Base-by-base conservation (phyloP, 2,113 vertebrate genomes). In the Heterocephalus glaber region DNA sequence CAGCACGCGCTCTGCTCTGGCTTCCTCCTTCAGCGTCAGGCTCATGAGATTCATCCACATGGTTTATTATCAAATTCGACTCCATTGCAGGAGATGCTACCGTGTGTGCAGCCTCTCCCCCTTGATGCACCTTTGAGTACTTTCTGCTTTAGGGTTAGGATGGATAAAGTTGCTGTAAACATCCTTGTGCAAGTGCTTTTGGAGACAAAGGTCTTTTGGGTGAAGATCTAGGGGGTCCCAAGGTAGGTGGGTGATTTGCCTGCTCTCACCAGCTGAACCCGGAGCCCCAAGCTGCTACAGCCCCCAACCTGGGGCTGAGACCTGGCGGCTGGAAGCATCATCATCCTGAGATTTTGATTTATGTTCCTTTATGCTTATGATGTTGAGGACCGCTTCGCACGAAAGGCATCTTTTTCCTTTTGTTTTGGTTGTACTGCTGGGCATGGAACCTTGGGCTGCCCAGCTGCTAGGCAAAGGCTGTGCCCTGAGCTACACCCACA, bases 71-170 rank as follows among this genome's bases (percentile, higher is more conserved):
- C 20, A 20, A 19, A 22, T 38, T 35, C 16, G 56, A 68, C 66
- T n/a, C 6, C 17, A 10, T 38, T 22, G 20, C 19, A 10, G n/a
- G 33, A 68, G 35, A n/a, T n/a, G 17, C 16, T 2, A 6, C 66
- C 5, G 33, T 70, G 66, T n/a, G 35, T 38, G 35, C 17, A 20
- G n/a, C 35, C 11, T 2, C 11, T 2, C 14, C 20, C 10, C 58
- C 5, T 3, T 26, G 4, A 0, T 0, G 12, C 2, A 0, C 0
- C 0, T 14, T 1, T 24, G 24, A 54, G 68, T 1, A 0, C 35
- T 1, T 19, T 10, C 81, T 14, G 1, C 56, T 3, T 24, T 1
- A 1, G 1, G 16, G 7, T 3, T 9, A 0, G 3, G 1, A 0
- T 2, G 13, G 13, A 4, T 0, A 35, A 10, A 70, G 66, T 20